Evolutionary conservation across 1,140 invertebrate genomes (phyloP).

Genomic region (Contarinia nasturtii): DNA sequence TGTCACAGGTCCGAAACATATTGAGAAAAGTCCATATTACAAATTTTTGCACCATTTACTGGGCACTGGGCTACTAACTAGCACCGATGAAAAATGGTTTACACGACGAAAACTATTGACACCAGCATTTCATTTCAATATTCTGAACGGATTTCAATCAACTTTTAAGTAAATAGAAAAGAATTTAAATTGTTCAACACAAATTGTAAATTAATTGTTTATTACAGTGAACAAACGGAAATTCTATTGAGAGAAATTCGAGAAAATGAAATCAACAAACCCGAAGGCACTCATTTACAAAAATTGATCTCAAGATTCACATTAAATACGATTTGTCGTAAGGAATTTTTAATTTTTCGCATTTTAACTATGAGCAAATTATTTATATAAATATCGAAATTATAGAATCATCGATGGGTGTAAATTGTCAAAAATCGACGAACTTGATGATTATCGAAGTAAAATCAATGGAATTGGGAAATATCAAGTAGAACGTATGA

Average conservation of each 20-base stretch:
- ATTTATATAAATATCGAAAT: no score
- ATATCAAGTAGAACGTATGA: conserved; percentile 9
- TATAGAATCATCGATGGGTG: conserved; percentile 63
- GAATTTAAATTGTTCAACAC: no score
- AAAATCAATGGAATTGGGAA: conserved; percentile 13
- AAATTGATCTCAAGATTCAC: conserved; percentile 49
- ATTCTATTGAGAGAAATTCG: conserved; percentile 12
- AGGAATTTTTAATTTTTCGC: conserved; percentile 5
- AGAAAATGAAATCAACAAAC: not conserved
- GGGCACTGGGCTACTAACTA: conserved; percentile 40
- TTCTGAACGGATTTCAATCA: conserved; percentile 54
- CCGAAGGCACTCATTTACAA: conserved; percentile 14
- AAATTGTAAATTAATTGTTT: conserved; percentile 23
- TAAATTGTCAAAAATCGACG: conserved; percentile 21
- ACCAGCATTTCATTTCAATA: conserved; percentile 77
- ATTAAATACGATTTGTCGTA: conserved; percentile 58
- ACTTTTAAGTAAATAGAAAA: conserved; percentile 46
- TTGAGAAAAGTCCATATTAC: conserved; percentile 17
- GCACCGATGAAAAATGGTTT: conserved; percentile 57
- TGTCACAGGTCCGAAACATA: conserved; percentile 9
- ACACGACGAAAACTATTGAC: conserved; percentile 60
- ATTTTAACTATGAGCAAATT: no score
- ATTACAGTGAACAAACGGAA: conserved; percentile 22
- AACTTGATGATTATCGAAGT: conserved; percentile 12
- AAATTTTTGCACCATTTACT: conserved; percentile 43